Evolutionary conservation across 2,888 invertebrate species (phyloP).

Genomic region (Pachydiplax longipennis): DNA sequence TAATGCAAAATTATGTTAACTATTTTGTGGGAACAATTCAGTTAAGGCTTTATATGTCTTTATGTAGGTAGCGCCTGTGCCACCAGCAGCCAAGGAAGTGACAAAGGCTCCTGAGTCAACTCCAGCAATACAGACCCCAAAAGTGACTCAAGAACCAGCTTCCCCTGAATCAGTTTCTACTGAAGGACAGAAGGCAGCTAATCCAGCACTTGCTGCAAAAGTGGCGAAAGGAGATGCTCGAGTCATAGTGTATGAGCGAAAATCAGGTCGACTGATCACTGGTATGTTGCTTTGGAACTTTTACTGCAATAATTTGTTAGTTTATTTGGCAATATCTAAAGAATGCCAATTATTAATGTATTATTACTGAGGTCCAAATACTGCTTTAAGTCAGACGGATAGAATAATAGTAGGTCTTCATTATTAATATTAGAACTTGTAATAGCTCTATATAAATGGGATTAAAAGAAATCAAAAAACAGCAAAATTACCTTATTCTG

Average conservation of each 20-base stretch:
- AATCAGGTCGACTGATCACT: conserved; percentile 71
- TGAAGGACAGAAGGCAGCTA: neutral
- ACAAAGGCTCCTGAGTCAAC: neutral
- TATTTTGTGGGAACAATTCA: neutral
- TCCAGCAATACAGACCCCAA: neutral
- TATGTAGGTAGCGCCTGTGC: neutral
- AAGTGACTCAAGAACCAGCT: neutral
- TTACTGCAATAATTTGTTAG: neutral
- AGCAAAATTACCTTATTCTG: no score
- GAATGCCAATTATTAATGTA: no score
- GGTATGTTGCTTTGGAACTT: conserved; percentile 55
- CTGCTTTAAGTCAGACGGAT: no score
- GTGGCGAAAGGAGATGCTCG: conserved; percentile 53
- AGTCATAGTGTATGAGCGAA: conserved; percentile 83
- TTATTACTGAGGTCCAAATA: no score
- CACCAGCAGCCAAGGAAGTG: neutral
- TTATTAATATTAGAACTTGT: no score
- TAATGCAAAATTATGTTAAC: neutral
- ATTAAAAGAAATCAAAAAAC: no score
- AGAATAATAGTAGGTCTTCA: no score
- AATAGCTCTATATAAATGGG: no score
- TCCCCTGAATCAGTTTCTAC: neutral
- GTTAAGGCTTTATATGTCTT: neutral
- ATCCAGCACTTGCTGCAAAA: neutral
- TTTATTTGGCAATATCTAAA: no score